Evolutionary conservation across 2,113 vertebrate species (phyloP).

Genomic region (Aldabrachelys gigantea): DNA sequence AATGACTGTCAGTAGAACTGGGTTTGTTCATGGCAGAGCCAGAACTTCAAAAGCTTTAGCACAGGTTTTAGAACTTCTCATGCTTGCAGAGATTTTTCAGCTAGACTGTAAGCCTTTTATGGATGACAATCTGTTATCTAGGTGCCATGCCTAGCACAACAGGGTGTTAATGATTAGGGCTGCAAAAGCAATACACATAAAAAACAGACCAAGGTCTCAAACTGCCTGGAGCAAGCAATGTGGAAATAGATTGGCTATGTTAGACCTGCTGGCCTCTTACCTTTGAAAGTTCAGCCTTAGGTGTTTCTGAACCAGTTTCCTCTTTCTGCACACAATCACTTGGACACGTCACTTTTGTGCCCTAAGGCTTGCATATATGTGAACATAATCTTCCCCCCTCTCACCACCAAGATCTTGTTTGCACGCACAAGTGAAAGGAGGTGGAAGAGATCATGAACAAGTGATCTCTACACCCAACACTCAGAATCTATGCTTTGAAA

Average conservation of each 20-base stretch:
- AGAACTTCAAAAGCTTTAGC: background rate
- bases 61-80: background rate
- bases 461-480: background rate
- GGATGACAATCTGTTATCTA: background rate
- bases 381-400: background rate
- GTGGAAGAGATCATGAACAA: background rate
- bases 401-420: background rate
- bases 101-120: background rate
- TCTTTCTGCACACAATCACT: background rate
- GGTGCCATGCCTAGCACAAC: too few relatives aligned
- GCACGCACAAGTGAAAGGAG: background rate
- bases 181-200: background rate
- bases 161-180: background rate
- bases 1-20: background rate
- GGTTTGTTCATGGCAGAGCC: background rate
- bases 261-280: background rate
- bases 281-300: background rate
- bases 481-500: background rate
- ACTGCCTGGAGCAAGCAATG: background rate
- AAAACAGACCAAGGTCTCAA: background rate
- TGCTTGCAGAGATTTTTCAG: background rate
- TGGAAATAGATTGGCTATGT: background rate
- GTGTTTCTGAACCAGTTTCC: background rate
- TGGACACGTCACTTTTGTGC: background rate
- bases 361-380: background rate